Evolutionary conservation across 2,113 vertebrate species (phyloP), one percentile per base, ranked within the genome.

Genomic region (Xiphorhynchus elegans): DNA sequence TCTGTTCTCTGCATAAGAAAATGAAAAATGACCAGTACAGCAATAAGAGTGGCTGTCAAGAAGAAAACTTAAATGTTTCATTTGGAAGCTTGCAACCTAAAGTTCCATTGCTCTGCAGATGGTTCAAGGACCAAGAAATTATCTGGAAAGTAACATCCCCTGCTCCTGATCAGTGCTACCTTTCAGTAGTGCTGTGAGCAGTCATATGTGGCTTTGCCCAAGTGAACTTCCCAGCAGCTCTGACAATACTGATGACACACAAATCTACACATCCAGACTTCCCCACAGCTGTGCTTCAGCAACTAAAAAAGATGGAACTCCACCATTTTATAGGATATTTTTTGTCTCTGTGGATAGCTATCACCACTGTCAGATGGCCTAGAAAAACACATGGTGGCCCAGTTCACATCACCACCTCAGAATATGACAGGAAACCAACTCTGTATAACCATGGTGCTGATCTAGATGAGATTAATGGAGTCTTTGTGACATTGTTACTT

Each of bases 381-480:
- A 35, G 46, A 7, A 77, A 85, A 88, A 92, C 11, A 66, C 13
- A 59, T 8, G 7, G 63, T 26, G 40, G 25, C 9, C 31, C 29
- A 69, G 33, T 40, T 81, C 58, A 47, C 21, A 31, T 20, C 39
- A 70, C 13, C 17, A 64, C 87, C 29, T 29, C 40, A 13, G 17
- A 46, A 6, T 10, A 42, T 1, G 0, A 39, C 13, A 46, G 21
- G 40, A 47, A 75, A 74, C 63, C 26, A 33, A 29, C 60, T 78
- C 44, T 75, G 31, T 47, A 4, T 47, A 25, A 55, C 42, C 6
- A 2, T 70, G 44, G 53, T 44, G 18, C 44, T 78, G 52, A 13
- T 44, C 47, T 33, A 75, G 59, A 70, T 20, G 90, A 90, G 83
- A 95, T 89, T 89, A 84, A 95, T 92, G 42, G 52, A 93, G 13